phyloP scores from a whole-genome alignment of 2,113 vertebrate species.

The Anhinga anhinga region DNA sequence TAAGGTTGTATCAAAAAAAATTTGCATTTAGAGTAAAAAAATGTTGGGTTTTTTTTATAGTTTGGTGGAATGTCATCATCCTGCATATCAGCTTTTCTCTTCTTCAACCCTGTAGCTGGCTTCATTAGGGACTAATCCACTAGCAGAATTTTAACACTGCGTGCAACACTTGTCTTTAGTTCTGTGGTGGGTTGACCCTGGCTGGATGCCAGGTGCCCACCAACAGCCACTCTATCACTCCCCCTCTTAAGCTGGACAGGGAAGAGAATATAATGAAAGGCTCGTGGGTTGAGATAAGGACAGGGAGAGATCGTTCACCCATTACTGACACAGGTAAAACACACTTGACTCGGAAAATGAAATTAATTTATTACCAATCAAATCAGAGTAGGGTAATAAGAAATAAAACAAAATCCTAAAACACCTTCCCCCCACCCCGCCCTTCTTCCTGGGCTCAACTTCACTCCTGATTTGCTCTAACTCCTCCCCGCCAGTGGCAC shows the following conservation, averaged over 20 bases:
- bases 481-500: fast-evolving
- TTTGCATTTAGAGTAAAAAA: neutral
- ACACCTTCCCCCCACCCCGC: fast-evolving
- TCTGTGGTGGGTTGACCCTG: neutral
- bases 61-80: neutral
- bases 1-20: neutral
- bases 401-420: neutral
- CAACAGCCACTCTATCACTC: neutral
- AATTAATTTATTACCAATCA: neutral
- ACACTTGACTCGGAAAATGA: neutral
- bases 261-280: neutral
- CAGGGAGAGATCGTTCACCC: neutral
- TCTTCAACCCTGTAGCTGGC: neutral
- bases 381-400: neutral
- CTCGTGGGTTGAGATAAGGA: fast-evolving
- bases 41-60: neutral
- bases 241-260: neutral
- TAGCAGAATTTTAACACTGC: neutral
- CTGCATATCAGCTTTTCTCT: neutral
- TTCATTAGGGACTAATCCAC: neutral
- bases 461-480: neutral
- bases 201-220: neutral
- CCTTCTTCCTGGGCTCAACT: neutral
- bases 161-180: neutral
- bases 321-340: neutral